Evolutionary conservation across 2,113 vertebrate species (phyloP).

Genomic region (Solenodon paradoxus): DNA sequence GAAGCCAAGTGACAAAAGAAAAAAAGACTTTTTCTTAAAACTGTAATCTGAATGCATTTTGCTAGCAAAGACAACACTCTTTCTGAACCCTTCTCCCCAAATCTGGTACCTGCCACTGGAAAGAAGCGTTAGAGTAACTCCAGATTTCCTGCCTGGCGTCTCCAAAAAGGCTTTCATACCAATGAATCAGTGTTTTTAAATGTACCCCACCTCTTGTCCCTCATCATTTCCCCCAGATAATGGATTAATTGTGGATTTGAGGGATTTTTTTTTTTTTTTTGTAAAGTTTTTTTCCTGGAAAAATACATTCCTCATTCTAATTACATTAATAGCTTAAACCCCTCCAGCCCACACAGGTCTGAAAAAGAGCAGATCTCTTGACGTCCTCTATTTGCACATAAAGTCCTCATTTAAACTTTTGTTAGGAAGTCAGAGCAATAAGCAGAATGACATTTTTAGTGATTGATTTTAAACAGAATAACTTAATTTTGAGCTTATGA

Average conservation of each 20-base stretch:
- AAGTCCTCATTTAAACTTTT: slow-evolving; percentile 68
- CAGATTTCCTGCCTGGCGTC: background rate
- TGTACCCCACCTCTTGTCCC: background rate
- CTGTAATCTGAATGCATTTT: slow-evolving; percentile 46
- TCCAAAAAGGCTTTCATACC: slow-evolving; percentile 47
- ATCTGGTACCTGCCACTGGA: background rate
- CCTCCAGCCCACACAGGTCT: slow-evolving; percentile 59
- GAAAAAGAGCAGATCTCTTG: slow-evolving; percentile 78
- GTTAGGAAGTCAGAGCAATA: slow-evolving; percentile 65
- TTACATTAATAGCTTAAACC: slow-evolving; percentile 74
- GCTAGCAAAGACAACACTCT: slow-evolving; percentile 6
- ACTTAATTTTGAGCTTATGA: slow-evolving; percentile 70
- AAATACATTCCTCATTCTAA: slow-evolving; percentile 71
- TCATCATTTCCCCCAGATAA: background rate
- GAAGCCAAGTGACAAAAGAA: slow-evolving; percentile 80
- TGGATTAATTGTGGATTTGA: slow-evolving; percentile 52
- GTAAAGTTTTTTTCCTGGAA: slow-evolving; percentile 58
- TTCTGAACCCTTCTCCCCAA: slow-evolving; percentile 61
- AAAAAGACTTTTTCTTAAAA: slow-evolving; percentile 40
- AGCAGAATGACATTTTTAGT: slow-evolving; percentile 57
- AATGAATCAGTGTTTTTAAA: slow-evolving; percentile 45
- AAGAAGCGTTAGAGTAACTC: background rate
- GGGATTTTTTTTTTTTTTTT: slow-evolving; percentile 18
- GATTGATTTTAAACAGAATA: slow-evolving; percentile 75
- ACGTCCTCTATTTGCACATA: slow-evolving; percentile 60